Evolutionary conservation across 2,113 vertebrate species (phyloP).

Genomic region (Theropithecus gelada): DNA sequence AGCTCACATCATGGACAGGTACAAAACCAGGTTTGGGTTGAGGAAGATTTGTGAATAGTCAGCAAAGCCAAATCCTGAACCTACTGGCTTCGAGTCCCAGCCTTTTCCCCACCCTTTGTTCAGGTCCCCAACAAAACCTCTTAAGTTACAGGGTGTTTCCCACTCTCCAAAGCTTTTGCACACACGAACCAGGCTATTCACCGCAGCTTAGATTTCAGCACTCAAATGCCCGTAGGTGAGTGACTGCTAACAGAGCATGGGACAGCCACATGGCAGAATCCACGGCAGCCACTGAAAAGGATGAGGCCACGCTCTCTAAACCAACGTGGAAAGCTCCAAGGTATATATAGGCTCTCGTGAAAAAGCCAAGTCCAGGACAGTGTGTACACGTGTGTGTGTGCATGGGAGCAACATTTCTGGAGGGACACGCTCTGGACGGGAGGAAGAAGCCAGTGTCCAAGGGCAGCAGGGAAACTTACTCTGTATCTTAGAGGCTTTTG

Average conservation of each 20-base stretch:
- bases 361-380: background rate
- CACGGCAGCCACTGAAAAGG: background rate
- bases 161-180: too few relatives aligned
- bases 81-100: fast-evolving
- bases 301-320: fast-evolving
- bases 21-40: background rate
- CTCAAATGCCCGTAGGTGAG: fast-evolving
- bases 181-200: fast-evolving
- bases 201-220: fast-evolving
- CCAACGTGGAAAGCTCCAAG: background rate
- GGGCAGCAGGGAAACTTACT: background rate
- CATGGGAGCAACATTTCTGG: background rate
- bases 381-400: fast-evolving
- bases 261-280: fast-evolving
- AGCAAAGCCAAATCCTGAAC: background rate
- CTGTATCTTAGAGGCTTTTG: background rate
- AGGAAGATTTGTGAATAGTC: background rate
- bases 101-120: fast-evolving
- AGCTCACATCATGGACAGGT: background rate
- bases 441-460: background rate
- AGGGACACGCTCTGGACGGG: fast-evolving
- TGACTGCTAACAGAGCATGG: background rate
- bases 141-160: too few relatives aligned
- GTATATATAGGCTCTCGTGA: background rate
- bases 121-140: background rate